Conservation (phyloP, 2,113 vertebrate species). For the Microtus ochrogaster region DNA sequence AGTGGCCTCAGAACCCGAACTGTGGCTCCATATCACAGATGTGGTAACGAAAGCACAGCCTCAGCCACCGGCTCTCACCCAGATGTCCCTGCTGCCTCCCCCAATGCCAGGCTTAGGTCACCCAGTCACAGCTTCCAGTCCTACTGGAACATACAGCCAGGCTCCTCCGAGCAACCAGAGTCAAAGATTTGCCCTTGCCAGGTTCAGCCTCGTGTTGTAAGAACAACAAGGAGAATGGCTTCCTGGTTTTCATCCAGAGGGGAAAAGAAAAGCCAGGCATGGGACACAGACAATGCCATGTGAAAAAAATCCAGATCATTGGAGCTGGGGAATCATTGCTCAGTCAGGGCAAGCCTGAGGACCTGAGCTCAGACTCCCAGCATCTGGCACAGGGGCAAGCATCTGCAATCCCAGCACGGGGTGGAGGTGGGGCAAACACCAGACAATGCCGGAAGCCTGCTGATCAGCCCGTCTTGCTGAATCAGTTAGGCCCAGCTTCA, state of each 20-base stretch:
- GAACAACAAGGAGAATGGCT: background rate
- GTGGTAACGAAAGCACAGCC: background rate
- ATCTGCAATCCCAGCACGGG: background rate
- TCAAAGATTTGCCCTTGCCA: fast-evolving
- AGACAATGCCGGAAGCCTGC: background rate
- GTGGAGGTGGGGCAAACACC: too few relatives aligned
- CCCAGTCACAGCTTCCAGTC: background rate
- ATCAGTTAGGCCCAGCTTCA: background rate
- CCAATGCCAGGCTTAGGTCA: background rate
- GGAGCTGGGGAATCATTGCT: background rate
- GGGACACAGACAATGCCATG: background rate
- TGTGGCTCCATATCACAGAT: background rate
- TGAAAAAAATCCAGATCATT: too few relatives aligned
- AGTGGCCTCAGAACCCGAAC: background rate
- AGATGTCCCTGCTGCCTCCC: background rate
- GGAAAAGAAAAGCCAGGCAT: background rate
- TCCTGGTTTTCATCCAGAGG: background rate
- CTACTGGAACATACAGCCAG: background rate
- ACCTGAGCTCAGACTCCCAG: background rate
- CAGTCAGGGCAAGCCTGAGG: background rate
- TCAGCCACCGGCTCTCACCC: background rate
- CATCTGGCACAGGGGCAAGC: fast-evolving
- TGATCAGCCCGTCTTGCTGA: too few relatives aligned
- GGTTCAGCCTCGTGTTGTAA: background rate
- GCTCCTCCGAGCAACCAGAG: background rate